Evolutionary conservation across 1,140 invertebrate genomes (phyloP), one percentile per base, ranked within the genome.

Genomic region (Pygmarrhopalites habei): DNA sequence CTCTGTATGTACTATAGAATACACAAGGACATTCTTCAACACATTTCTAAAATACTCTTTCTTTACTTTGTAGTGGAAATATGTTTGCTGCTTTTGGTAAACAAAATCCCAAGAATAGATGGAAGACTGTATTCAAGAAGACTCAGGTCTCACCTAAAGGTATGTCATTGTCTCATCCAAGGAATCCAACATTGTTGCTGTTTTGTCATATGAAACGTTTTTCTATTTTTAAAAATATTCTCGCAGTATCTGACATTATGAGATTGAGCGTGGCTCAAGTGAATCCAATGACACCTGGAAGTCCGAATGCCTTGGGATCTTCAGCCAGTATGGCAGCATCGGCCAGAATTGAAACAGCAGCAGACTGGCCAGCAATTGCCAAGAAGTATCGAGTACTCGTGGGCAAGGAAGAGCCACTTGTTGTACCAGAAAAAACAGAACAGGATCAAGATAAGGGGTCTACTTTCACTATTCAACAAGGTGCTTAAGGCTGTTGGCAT

Each of bases 321-420:
- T 89, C 89, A 72, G 73, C 89, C 51, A 90, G 88, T 68, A 88
- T 90, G 73, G 82, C 82, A 68, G 82, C 84, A 71, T 77, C 81
- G 46, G 76, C 80, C 58, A 81, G 86, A 64, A 90, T 94, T 61
- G 91, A 94, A 74, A 92, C 89, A 71, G 89, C 94, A 0, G 86
- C 90, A 3, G 90, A 95, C 74, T 95, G 92, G 92, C 86, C 90
- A 68, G 79, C 84, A 1, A 92, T 95, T 28, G 86, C 89, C 10
- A 88, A 88, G 75, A 91, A 91, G 72, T 95, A 93, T 73, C 80
- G 89, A n/a, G 84, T 85, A 0, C 77, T 93, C 1, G 84, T 85
- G 73, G 85, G 88, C 10, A 82, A 83, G 56, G 76, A 82, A 5
- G 81, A 84, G 43, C 57, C 61, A 0, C n/a, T 51, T 1, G 28